Conservation (phyloP, 35 echinoderm and acorn worm species). For the Heliocidaris erythrogramma region DNA sequence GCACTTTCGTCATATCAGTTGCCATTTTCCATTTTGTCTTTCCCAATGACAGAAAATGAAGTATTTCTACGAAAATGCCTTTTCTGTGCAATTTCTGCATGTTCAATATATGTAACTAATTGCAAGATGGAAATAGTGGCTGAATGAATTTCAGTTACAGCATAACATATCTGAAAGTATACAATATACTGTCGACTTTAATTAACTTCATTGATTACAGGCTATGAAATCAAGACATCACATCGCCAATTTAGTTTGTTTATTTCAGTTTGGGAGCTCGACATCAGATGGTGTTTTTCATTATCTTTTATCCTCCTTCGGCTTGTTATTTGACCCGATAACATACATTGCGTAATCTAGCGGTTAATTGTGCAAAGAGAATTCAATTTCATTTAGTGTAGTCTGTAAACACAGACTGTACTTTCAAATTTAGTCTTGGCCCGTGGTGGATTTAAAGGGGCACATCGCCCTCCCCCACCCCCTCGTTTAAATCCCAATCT, state of each 20-base stretch:
- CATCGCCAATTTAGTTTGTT: not conserved
- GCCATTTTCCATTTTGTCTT: no score
- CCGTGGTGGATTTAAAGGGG: no score
- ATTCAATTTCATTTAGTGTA: not conserved
- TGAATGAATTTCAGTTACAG: no score
- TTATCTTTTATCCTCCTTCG: not conserved
- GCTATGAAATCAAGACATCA: not conserved
- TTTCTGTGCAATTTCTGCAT: no score
- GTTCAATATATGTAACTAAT: no score
- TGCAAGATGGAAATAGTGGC: no score
- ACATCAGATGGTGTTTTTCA: not conserved
- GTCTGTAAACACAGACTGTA: not conserved
- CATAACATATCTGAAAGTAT: no score
- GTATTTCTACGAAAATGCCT: no score
- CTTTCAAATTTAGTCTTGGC: not conserved
- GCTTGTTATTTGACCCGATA: not conserved
- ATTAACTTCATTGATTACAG: not conserved
- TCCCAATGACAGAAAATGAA: no score
- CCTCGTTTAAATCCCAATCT: not conserved
- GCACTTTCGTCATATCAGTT: no score
- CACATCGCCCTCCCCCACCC: not conserved
- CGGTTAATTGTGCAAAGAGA: not conserved
- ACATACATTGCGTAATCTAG: constrained; percentile 10
- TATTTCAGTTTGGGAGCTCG: constrained; percentile 1
- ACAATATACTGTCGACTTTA: not conserved